A percentile compares a stretch with the other conserved stretches of the same genome.
phyloP scores from a whole-genome alignment of 2,113 vertebrate species.

The Sula dactylatra region DNA sequence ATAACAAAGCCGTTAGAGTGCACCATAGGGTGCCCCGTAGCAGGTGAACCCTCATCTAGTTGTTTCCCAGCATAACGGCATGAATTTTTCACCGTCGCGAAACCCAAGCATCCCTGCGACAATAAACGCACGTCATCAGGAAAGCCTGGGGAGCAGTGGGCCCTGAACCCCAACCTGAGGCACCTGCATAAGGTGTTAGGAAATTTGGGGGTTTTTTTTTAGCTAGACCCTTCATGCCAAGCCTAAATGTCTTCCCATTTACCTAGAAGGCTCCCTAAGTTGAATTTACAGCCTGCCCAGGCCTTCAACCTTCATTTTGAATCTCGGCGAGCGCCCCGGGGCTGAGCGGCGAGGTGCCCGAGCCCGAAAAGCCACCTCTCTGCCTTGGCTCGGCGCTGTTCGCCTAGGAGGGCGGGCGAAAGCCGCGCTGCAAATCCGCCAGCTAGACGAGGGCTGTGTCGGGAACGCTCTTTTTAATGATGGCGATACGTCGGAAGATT shows the following conservation, averaged over 20 bases:
- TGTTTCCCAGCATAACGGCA: neutral
- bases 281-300: neutral
- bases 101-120: neutral
- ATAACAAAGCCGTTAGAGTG: neutral
- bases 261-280: neutral
- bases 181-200: neutral
- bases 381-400: neutral
- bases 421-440: neutral
- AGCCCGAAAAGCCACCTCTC: neutral
- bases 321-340: neutral
- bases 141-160: neutral
- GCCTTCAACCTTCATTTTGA: neutral
- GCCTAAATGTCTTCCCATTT: neutral
- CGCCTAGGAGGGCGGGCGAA: neutral
- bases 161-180: neutral
- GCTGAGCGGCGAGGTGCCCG: neutral
- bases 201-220: neutral
- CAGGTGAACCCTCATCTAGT: neutral
- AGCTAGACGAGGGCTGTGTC: neutral
- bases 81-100: neutral
- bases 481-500: conserved; percentile 26
- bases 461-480: conserved; percentile 23
- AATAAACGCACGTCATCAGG: neutral
- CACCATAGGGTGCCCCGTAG: neutral
- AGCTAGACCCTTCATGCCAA: neutral